These are phyloP conservation scores for Drosophila dives DNA, from an alignment of 2,888 invertebrate genomes.

Conservation along the genomic window DNA sequence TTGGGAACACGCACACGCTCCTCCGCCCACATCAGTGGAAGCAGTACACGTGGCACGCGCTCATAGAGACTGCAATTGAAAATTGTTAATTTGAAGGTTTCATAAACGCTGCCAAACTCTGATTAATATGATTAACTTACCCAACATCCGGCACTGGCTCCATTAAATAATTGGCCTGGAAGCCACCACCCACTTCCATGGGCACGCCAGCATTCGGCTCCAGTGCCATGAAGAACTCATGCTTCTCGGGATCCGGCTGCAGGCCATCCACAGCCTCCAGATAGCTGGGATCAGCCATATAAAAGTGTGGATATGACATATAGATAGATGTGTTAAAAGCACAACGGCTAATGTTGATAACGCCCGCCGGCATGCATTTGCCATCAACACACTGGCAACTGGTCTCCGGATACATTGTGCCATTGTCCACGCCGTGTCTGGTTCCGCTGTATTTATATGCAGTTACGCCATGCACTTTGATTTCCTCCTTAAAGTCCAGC, in stretches of 20 bases:
- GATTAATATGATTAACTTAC: conserved; percentile 85
- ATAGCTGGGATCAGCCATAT: conserved; percentile 90
- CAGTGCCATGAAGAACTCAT: conserved; percentile 90
- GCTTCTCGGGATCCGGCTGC: conserved; percentile 88
- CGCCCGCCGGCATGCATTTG: conserved; percentile 89
- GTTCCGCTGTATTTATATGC: conserved; percentile 90
- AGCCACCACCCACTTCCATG: conserved; percentile 90
- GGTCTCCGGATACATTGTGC: conserved; percentile 87
- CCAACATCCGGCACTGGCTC: conserved; percentile 87
- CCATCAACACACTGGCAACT: conserved; percentile 89
- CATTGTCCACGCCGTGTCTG: conserved; percentile 89
- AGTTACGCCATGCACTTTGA: conserved; percentile 86
- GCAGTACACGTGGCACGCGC: conserved; percentile 86
- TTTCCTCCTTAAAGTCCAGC: conserved; percentile 87
- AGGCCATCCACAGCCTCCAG: conserved; percentile 89
- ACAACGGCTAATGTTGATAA: conserved; percentile 90
- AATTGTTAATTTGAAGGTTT: not conserved
- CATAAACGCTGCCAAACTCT: not conserved
- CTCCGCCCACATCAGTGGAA: conserved; percentile 92
- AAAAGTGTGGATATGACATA: conserved; percentile 93
- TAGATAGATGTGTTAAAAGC: conserved; percentile 92
- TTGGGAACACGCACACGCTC: conserved; percentile 88
- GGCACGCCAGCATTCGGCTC: conserved; percentile 93
- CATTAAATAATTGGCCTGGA: conserved; percentile 91
- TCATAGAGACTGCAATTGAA: conserved; percentile 59